phyloP scores from a whole-genome alignment of 2,888 invertebrate genomes.

The Lymantria monacha region DNA sequence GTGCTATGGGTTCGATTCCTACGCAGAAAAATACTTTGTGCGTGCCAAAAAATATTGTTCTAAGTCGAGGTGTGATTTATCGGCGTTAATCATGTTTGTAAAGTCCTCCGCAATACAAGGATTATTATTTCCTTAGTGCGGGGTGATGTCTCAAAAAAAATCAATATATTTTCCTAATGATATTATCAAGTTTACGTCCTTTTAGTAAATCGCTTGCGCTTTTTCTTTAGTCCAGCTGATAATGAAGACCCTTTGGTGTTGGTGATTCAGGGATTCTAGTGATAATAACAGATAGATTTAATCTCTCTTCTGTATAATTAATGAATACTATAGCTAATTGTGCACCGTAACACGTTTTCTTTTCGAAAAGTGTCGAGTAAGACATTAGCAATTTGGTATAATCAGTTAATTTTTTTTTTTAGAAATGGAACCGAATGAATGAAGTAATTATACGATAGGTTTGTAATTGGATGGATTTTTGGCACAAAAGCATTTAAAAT shows the following conservation, averaged over 20 bases:
- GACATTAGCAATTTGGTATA: not conserved
- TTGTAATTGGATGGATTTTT: not conserved
- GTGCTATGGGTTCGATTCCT: too few species aligned
- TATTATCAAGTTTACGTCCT: too few species aligned
- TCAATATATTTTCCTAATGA: too few species aligned
- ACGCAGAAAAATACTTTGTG: too few species aligned
- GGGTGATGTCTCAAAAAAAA: too few species aligned
- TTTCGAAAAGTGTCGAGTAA: not conserved
- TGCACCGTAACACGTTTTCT: not conserved
- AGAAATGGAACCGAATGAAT: not conserved
- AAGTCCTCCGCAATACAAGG: too few species aligned
- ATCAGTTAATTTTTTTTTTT: not conserved
- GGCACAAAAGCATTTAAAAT: too few species aligned
- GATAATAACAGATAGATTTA: not conserved
- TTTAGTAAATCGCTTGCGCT: not conserved
- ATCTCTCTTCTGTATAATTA: not conserved
- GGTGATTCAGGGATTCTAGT: not conserved
- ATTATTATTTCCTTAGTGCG: too few species aligned
- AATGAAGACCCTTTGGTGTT: not conserved
- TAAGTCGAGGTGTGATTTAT: too few species aligned
- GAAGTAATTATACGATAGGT: not conserved
- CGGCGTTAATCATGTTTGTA: too few species aligned
- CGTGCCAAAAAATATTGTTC: too few species aligned
- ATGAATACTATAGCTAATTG: not conserved
- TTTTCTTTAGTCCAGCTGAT: not conserved